Evolutionary conservation across 2,113 vertebrate species (phyloP).

Genomic region (Cheirogaleus medius): DNA sequence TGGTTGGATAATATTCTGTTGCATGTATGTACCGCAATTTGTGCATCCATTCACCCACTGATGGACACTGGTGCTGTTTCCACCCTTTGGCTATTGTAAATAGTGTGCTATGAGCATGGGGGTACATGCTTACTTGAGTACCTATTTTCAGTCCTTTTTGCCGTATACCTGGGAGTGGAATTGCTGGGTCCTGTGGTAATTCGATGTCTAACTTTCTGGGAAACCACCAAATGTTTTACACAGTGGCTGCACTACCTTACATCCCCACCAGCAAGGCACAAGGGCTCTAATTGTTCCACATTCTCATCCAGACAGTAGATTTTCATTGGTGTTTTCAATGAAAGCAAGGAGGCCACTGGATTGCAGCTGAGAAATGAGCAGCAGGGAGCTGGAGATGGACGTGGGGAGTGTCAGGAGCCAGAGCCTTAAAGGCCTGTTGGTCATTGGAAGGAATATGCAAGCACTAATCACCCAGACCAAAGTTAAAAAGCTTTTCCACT

Average conservation of each 20-base stretch:
- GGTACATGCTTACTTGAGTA: not conserved
- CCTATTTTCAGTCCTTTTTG: not conserved
- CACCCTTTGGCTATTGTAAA: not conserved
- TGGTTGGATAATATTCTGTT: too few species aligned
- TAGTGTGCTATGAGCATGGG: not conserved
- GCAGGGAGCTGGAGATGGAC: not conserved
- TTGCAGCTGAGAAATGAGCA: not conserved
- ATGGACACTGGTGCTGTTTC: not conserved
- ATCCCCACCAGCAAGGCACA: not conserved
- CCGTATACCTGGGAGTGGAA: not conserved
- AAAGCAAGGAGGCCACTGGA: not conserved
- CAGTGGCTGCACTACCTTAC: too few species aligned
- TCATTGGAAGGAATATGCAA: not conserved
- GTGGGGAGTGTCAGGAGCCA: too few species aligned
- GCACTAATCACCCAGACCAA: not conserved
- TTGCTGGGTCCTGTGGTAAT: not conserved
- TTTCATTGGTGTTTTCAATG: not conserved
- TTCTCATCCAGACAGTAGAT: not conserved
- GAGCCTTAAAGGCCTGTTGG: not conserved
- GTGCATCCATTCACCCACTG: too few species aligned
- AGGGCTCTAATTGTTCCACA: not conserved
- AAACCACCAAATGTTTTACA: not conserved
- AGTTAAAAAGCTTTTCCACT: not conserved
- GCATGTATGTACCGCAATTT: not conserved
- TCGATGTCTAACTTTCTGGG: not conserved